A percentile compares a stretch with the other conserved stretches of the same genome.
These are phyloP conservation scores for Eueides isabella DNA, from an alignment of 1,140 invertebrate genomes.

Conservation along the genomic window DNA sequence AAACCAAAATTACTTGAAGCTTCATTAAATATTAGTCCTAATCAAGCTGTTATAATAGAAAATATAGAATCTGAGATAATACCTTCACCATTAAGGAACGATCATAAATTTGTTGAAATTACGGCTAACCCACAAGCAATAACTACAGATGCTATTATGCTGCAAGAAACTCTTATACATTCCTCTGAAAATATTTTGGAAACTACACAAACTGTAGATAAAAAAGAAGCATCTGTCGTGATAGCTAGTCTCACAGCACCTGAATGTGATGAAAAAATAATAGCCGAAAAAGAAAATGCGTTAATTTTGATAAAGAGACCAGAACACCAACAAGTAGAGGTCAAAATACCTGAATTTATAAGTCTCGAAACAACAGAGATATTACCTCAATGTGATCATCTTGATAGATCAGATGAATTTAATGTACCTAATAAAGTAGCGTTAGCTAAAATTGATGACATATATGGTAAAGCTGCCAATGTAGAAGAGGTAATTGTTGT, in stretches of 20 bases:
- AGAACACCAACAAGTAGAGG: constrained; percentile 55
- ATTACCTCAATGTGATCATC: constrained; percentile 61
- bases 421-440: constrained; percentile 52
- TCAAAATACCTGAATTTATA: constrained; percentile 50
- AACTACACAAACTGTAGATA: constrained; percentile 28
- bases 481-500: constrained; percentile 58
- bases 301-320: constrained; percentile 45
- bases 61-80: constrained; percentile 52
- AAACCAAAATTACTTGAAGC: constrained; percentile 45
- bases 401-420: constrained; percentile 44
- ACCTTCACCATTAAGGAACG: constrained; percentile 41
- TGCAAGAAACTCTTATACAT: constrained; percentile 64
- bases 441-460: constrained; percentile 58
- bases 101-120: constrained; percentile 27
- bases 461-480: constrained; percentile 66
- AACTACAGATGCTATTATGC: constrained; percentile 56
- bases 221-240: constrained; percentile 47
- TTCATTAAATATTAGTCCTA: constrained; percentile 51
- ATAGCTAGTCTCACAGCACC: constrained; percentile 54
- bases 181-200: constrained; percentile 50
- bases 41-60: constrained; percentile 58
- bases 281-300: constrained; percentile 57
- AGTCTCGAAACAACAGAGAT: constrained; percentile 62
- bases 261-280: constrained; percentile 55
- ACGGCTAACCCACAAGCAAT: constrained; percentile 45